These are phyloP conservation scores for Agriotes lineatus DNA, from an alignment of 2,888 invertebrate species.

Conservation along the genomic window DNA sequence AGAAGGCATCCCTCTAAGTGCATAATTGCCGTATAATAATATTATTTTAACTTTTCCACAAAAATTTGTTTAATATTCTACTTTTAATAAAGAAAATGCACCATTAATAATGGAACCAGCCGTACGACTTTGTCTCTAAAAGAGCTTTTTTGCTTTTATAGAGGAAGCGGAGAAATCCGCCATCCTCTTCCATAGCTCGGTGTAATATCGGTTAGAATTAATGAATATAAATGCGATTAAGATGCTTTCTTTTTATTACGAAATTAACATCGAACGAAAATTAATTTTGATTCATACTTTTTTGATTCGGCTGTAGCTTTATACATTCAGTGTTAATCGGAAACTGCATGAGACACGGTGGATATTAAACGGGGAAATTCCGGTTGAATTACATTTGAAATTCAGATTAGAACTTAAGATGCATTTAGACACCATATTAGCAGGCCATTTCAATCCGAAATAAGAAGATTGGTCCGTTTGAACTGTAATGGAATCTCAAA, in stretches of 20 bases:
- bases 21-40: conserved; percentile 11
- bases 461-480: no score
- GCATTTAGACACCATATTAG: background rate
- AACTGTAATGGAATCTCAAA: no score
- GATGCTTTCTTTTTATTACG: background rate
- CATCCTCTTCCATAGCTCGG: background rate
- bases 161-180: background rate
- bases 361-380: conserved; percentile 1
- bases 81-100: conserved; percentile 1
- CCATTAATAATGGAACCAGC: conserved; percentile 3
- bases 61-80: background rate
- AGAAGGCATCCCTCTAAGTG: background rate
- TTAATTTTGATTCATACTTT: conserved; percentile 4
- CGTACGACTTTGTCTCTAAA: background rate
- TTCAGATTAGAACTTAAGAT: background rate
- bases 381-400: background rate
- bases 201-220: conserved; percentile 4
- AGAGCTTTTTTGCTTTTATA: background rate
- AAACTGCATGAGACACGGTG: background rate
- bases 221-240: conserved; percentile 4
- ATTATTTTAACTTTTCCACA: conserved; percentile 1
- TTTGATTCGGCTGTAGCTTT: background rate
- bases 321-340: conserved; percentile 1
- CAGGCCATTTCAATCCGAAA: background rate
- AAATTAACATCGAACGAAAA: conserved; percentile 5